Conservation (phyloP, 2,888 invertebrate species). For the Apodemia duryi region DNA sequence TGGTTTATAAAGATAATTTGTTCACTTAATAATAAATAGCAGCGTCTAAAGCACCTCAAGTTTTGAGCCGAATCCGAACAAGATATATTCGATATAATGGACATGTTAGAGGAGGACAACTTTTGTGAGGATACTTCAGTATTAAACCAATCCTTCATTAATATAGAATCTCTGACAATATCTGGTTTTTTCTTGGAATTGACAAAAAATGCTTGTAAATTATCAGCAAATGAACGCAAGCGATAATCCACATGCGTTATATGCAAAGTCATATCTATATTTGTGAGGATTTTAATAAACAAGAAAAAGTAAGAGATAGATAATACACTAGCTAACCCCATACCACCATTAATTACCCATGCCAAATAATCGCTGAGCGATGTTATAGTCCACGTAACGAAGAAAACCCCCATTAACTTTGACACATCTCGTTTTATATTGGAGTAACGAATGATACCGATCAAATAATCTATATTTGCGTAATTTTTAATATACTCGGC, state of each 20-base stretch:
- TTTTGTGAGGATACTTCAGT: constrained; percentile 5
- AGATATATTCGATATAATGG: background rate
- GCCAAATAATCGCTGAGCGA: constrained; percentile 45
- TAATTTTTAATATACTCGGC: constrained; percentile 51
- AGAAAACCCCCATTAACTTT: constrained; percentile 39
- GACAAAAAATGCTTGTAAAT: constrained; percentile 40
- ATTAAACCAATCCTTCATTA: constrained; percentile 45
- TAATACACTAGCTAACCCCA: constrained; percentile 39
- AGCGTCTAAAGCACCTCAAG: constrained; percentile 46
- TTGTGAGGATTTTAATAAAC: constrained; percentile 56
- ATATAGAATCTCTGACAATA: constrained; percentile 38
- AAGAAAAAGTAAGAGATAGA: constrained; percentile 47
- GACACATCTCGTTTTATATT: constrained; percentile 39
- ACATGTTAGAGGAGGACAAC: constrained; percentile 9
- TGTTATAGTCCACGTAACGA: constrained; percentile 41
- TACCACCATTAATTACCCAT: constrained; percentile 47
- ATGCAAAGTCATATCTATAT: constrained; percentile 52
- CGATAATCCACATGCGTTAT: constrained; percentile 50
- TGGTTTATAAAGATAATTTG: constrained; percentile 55
- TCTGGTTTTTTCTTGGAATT: constrained; percentile 22
- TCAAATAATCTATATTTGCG: constrained; percentile 45
- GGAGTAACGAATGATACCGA: constrained; percentile 39
- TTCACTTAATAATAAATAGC: constrained; percentile 54
- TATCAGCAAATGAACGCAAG: constrained; percentile 44
- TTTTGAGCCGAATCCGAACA: constrained; percentile 28